Evolutionary conservation across 2,797 vertebrate genomes (phyloP).

Genomic region (Gymnothorax reevesii): DNA sequence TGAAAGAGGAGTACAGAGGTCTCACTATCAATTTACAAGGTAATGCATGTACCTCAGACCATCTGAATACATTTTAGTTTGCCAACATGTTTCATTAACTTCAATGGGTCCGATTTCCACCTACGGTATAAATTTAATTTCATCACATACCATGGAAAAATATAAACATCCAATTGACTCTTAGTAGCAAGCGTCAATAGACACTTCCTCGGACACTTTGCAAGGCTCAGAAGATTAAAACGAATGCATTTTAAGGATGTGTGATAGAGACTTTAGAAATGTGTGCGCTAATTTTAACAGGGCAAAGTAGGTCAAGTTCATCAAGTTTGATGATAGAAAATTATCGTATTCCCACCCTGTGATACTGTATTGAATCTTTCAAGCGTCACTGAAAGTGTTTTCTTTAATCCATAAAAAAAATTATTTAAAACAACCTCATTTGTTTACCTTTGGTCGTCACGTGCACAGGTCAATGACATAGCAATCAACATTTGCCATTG

Average conservation of each 20-base stretch:
- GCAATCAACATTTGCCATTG: background rate
- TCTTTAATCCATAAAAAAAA: background rate
- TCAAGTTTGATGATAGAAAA: background rate
- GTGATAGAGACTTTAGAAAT: background rate
- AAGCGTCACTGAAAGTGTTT: background rate
- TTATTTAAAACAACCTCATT: background rate
- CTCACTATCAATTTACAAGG: background rate
- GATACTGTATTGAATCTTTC: background rate
- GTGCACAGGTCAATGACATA: background rate
- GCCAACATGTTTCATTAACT: conserved; percentile 1
- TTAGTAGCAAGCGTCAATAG: background rate
- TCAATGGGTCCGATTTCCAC: background rate
- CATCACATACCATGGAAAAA: background rate
- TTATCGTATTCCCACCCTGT: background rate
- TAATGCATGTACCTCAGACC: background rate
- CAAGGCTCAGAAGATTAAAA: background rate
- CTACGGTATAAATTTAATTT: background rate
- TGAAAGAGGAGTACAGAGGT: background rate
- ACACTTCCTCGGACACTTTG: background rate
- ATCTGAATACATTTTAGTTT: background rate
- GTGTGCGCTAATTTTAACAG: background rate
- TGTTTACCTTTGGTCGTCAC: background rate
- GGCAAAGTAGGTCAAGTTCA: background rate
- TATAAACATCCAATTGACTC: background rate
- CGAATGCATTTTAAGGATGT: background rate